These are phyloP conservation scores for Bufo bufo DNA, from an alignment of 2,113 vertebrate species.

Conservation along the genomic window DNA sequence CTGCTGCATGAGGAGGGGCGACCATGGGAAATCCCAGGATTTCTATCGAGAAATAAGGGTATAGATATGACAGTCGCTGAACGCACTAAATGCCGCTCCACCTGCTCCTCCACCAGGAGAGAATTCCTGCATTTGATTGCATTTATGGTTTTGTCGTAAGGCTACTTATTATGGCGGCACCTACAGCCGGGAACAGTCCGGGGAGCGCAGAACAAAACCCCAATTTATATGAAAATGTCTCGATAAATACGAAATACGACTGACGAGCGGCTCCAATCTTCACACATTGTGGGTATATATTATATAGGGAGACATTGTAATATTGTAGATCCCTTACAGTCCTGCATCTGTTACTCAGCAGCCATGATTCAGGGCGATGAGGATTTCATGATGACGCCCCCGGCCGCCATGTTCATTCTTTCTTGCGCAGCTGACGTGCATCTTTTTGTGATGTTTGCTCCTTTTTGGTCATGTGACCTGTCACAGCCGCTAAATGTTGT, in stretches of 20 bases:
- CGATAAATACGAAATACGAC: not conserved
- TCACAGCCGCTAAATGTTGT: not conserved
- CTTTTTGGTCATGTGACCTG: not conserved
- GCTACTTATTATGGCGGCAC: not conserved
- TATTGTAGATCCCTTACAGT: too few species aligned
- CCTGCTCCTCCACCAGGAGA: not conserved
- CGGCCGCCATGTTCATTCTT: not conserved
- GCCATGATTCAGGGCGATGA: too few species aligned
- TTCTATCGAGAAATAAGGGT: too few species aligned
- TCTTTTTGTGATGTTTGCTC: not conserved
- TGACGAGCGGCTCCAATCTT: not conserved
- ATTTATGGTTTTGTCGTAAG: not conserved
- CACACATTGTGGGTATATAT: too few species aligned
- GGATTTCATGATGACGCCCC: too few species aligned
- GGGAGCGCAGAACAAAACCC: not conserved
- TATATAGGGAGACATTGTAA: too few species aligned
- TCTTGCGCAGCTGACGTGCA: not conserved
- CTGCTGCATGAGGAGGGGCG: too few species aligned
- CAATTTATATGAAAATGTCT: constrained; percentile 15
- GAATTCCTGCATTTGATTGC: not conserved
- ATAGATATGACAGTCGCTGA: too few species aligned
- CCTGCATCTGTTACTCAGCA: too few species aligned
- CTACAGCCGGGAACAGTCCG: not conserved
- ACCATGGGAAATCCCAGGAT: too few species aligned
- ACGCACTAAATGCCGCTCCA: not conserved